A percentile compares a stretch with the other conserved stretches of the same genome.
These are phyloP conservation scores for Scleropages formosus DNA, from an alignment of 2,797 vertebrate genomes.

Conservation along the genomic window DNA sequence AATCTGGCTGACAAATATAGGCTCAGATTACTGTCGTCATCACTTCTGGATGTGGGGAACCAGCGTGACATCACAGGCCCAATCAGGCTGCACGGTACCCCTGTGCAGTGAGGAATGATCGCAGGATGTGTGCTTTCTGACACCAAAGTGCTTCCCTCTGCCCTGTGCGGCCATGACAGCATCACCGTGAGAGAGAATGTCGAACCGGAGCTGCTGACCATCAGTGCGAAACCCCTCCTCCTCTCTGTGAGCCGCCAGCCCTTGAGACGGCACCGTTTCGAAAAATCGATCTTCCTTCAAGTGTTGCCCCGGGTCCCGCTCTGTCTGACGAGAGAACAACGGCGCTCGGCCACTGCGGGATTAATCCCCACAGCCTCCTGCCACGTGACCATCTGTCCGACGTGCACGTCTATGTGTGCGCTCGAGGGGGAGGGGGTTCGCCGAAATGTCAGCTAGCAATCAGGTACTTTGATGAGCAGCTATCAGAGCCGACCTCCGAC, in stretches of 20 bases:
- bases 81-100: too few species aligned
- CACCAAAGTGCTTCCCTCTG: too few species aligned
- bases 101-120: too few species aligned
- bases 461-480: constrained; percentile 42
- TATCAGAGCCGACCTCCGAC: constrained; percentile 51
- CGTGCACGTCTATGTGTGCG: neutral
- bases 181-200: too few species aligned
- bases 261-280: neutral
- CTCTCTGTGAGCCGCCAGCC: neutral
- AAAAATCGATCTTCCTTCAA: neutral
- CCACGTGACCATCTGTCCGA: constrained; percentile 28
- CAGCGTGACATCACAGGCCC: too few species aligned
- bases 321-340: neutral
- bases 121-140: too few species aligned
- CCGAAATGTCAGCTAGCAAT: constrained; percentile 48
- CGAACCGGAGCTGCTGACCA: too few species aligned
- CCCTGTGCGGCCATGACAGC: too few species aligned
- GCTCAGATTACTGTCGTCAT: too few species aligned
- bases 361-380: constrained; percentile 32
- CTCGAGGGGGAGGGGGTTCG: constrained; percentile 10
- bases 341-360: neutral
- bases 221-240: neutral
- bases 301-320: neutral
- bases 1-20: too few species aligned
- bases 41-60: too few species aligned